phyloP scores from a whole-genome alignment of 2,113 vertebrate species.

The Tetraodon nigroviridis region DNA sequence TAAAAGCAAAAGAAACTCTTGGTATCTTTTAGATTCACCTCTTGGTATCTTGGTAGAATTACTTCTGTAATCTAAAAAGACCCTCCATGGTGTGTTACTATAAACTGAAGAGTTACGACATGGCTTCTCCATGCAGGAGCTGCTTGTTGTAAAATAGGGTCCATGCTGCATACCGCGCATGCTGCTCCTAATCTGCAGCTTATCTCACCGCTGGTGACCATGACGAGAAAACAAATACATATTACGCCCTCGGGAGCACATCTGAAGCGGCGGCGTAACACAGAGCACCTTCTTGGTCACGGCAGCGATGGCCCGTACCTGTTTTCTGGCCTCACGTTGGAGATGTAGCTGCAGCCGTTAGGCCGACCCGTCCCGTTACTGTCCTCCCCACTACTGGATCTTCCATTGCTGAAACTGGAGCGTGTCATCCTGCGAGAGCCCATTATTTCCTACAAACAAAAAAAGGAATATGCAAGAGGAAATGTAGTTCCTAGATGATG shows the following conservation, averaged over 20 bases:
- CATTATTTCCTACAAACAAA: conserved; percentile 70
- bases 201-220: conserved; percentile 50
- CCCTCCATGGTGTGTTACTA: too few relatives aligned
- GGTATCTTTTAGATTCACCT: too few relatives aligned
- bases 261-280: neutral
- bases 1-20: too few relatives aligned
- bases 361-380: conserved; percentile 58
- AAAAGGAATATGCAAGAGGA: neutral
- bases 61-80: too few relatives aligned
- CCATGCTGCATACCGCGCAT: conserved; percentile 41
- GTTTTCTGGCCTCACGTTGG: conserved; percentile 81
- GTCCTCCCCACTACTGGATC: conserved; percentile 58
- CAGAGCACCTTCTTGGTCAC: neutral
- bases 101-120: neutral
- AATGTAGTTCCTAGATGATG: conserved; percentile 9
- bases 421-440: conserved; percentile 74
- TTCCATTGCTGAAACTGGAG: conserved; percentile 61
- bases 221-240: conserved; percentile 48
- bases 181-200: conserved; percentile 44
- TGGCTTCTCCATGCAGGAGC: conserved; percentile 21
- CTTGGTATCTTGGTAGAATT: too few relatives aligned
- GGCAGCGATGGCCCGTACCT: conserved; percentile 69
- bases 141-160: conserved; percentile 26
- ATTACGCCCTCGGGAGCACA: neutral
- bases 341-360: conserved; percentile 80